Evolutionary conservation across 2,113 vertebrate genomes (phyloP).

Genomic region (Myotis davidii): DNA sequence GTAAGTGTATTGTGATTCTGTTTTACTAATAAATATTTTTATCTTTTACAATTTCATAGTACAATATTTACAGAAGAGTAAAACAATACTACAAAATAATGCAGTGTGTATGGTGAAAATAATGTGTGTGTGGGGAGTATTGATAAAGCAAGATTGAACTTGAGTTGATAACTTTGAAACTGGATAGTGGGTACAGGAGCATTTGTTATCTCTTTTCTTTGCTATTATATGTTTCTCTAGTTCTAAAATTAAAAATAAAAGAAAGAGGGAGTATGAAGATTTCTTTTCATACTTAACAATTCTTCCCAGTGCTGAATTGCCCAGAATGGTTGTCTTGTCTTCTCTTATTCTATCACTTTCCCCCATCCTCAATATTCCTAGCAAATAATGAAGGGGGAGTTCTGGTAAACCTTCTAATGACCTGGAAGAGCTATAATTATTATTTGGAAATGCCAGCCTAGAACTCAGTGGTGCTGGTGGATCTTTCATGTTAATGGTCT

Average conservation of each 20-base stretch:
- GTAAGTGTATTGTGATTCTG: background rate
- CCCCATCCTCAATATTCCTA: background rate
- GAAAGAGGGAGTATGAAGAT: background rate
- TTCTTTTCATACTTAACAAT: background rate
- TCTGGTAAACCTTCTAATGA: background rate
- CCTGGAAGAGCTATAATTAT: background rate
- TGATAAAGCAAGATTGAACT: background rate
- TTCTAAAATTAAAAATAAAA: background rate
- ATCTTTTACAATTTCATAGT: background rate
- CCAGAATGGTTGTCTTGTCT: background rate
- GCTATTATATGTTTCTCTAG: background rate
- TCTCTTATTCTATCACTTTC: background rate
- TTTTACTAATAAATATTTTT: background rate
- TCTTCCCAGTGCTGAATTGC: background rate
- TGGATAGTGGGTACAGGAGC: background rate
- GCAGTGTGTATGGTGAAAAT: background rate
- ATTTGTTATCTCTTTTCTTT: constrained; percentile 3
- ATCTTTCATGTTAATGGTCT: background rate
- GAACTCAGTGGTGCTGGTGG: background rate
- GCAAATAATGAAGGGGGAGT: background rate
- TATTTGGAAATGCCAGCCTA: background rate
- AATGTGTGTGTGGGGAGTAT: background rate
- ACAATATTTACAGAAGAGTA: background rate
- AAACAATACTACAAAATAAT: background rate
- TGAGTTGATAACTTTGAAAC: background rate